phyloP scores from a whole-genome alignment of 1,140 invertebrate genomes.

The Mactra quadrangularis region DNA sequence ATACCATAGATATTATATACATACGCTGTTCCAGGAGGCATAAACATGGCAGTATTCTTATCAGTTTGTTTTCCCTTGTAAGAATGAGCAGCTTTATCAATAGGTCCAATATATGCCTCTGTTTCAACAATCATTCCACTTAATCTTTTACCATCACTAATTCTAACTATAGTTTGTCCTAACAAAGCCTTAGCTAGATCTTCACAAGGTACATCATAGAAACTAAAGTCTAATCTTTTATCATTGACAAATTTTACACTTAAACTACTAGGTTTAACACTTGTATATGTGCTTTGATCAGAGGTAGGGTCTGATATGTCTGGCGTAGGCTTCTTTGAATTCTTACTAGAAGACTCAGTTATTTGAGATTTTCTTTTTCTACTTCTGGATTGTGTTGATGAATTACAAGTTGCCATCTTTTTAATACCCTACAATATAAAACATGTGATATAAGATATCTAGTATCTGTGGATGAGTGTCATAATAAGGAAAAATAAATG shows the following conservation, averaged over 20 bases:
- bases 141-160: conserved; percentile 80
- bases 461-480: no score
- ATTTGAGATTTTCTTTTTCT: no score
- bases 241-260: neutral
- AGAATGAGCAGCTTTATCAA: conserved; percentile 90
- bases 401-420: no score
- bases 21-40: conserved; percentile 91
- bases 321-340: no score
- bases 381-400: no score
- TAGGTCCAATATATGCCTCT: conserved; percentile 89
- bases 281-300: no score
- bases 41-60: conserved; percentile 91
- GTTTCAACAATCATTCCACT: conserved; percentile 91
- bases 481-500: no score
- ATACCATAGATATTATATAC: conserved; percentile 93
- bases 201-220: conserved; percentile 74
- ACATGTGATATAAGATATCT: no score
- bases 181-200: conserved; percentile 87
- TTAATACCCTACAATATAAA: no score
- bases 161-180: conserved; percentile 86
- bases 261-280: no score
- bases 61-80: conserved; percentile 88
- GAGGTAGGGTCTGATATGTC: no score
- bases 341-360: no score
- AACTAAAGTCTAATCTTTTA: conserved; percentile 60